phyloP scores from a whole-genome alignment of 2,797 vertebrate genomes.

The Xenentodon cancila region DNA sequence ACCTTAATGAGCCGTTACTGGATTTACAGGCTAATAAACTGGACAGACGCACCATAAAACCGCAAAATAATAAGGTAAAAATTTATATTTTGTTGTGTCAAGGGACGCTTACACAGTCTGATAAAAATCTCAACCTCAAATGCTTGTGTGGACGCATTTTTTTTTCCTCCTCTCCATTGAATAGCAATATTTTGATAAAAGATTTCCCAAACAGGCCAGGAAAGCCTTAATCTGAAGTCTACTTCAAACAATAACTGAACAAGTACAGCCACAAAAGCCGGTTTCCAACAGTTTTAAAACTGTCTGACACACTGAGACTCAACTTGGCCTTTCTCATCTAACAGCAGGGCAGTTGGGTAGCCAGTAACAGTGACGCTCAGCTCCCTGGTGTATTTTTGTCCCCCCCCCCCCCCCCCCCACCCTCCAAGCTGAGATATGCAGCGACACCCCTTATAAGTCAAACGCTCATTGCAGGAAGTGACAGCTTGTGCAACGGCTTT shows the following conservation, averaged over 20 bases:
- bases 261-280: not conserved
- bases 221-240: not conserved
- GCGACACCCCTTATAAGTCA: constrained; percentile 72
- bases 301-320: constrained; percentile 15
- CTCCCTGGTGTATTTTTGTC: constrained; percentile 79
- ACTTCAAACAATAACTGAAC: not conserved
- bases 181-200: not conserved
- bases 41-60: not conserved
- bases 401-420: constrained; percentile 5
- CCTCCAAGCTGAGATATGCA: constrained; percentile 37
- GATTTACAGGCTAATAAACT: too few relatives aligned
- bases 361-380: constrained; percentile 34
- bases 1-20: too few relatives aligned
- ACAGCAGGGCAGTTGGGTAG: constrained; percentile 49
- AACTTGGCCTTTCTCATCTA: constrained; percentile 55
- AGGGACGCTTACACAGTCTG: not conserved
- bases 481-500: constrained; percentile 48
- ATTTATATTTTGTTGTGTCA: not conserved
- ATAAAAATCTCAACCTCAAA: too few relatives aligned
- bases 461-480: constrained; percentile 67
- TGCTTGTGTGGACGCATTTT: too few relatives aligned
- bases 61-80: not conserved
- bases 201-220: too few relatives aligned
- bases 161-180: too few relatives aligned
- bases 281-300: constrained; percentile 13